Conservation (phyloP, 2,113 vertebrate species). For the Pyxicephalus adspersus region DNA sequence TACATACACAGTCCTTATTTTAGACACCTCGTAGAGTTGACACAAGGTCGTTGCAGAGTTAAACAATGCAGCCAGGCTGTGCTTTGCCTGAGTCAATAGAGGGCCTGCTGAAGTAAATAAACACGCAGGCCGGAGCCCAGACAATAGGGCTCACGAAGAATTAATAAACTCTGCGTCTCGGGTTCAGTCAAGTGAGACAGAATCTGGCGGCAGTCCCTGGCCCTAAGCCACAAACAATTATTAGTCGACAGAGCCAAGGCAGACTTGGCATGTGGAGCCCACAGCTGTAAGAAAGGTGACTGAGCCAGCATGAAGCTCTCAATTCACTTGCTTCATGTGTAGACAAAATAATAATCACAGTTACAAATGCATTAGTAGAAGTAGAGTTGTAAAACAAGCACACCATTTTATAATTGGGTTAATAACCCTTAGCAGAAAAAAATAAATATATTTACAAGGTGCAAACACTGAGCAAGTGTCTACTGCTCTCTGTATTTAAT, state of each 20-base stretch:
- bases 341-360: slow-evolving; percentile 4
- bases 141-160: slow-evolving; percentile 54
- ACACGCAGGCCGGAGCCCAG: slow-evolving; percentile 44
- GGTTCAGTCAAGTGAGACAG: slow-evolving; percentile 50
- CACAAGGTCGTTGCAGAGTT: slow-evolving; percentile 37
- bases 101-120: slow-evolving; percentile 51
- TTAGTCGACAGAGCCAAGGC: slow-evolving; percentile 48
- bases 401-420: neutral
- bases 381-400: neutral
- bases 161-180: slow-evolving; percentile 51
- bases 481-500: too few relatives aligned
- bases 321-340: slow-evolving; percentile 6
- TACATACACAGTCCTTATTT: slow-evolving; percentile 14
- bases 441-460: too few relatives aligned
- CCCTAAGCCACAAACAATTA: slow-evolving; percentile 44
- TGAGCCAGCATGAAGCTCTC: slow-evolving; percentile 30
- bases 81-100: slow-evolving; percentile 49
- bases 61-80: slow-evolving; percentile 41
- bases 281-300: slow-evolving; percentile 48
- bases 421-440: too few relatives aligned
- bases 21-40: slow-evolving; percentile 24
- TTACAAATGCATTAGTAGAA: neutral
- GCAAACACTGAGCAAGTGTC: too few relatives aligned
- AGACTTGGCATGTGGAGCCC: slow-evolving; percentile 36
- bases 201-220: slow-evolving; percentile 50